Base-by-base conservation (phyloP, 2,797 vertebrate species). In the Agapornis canus region DNA sequence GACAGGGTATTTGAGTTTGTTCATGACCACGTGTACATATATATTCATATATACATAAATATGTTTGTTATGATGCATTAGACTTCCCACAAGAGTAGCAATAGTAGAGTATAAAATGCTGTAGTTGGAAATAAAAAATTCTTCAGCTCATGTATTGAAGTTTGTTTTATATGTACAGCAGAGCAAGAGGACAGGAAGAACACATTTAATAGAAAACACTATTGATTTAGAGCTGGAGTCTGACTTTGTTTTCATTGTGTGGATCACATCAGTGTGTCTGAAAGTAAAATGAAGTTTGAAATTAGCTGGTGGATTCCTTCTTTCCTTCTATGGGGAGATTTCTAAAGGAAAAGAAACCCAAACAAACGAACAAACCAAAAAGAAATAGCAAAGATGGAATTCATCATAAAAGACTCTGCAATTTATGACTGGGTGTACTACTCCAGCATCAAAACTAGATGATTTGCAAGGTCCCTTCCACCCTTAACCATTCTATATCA, bases 21-120 rank as follows among this genome's bases (percentile, higher is more conserved):
- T 2, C 2, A 3, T 59, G 21, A 20, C 49, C 9, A n/a, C 0
- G 0, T 23, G 37, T 71, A 27, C 3, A 0, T 48, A 79, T 39
- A 54, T 48, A 45, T 26, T 37, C 51, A 31, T 75, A 22, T 32
- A 23, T 21, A 26, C 12, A n/a, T 63, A 70, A 69, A 60, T 75
- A 65, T 11, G 4, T 37, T 59, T 31, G 26, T 40, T 54, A 42
- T 27, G 40, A 39, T 69, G 5, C 3, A 19, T 65, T 70, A 51
- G 11, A 20, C 13, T 90, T 90, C 90, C 66, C 29, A 66, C 6
- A 60, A 42, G 17, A 45, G 7, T 27, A 32, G 32, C 11, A 88
- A 43, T 2, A 59, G 8, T 4, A 60, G 42, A 51, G 69, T 54
- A 65, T 27, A 75, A 80, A 71, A 40, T 10, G 43, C 9, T n/a